phyloP scores from a whole-genome alignment of 2,113 vertebrate species.

The Crotalus helleri region DNA sequence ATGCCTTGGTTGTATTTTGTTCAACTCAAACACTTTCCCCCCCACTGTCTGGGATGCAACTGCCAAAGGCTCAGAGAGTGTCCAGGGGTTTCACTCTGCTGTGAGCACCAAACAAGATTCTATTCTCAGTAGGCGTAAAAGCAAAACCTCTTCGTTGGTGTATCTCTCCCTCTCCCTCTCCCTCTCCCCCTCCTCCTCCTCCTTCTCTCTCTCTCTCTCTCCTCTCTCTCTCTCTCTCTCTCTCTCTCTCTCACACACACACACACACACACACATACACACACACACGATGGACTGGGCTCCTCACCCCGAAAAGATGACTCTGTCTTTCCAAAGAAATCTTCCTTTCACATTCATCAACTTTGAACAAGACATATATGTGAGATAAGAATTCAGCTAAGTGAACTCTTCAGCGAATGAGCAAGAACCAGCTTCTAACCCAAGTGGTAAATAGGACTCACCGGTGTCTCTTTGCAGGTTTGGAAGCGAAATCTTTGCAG shows the following conservation, averaged over 20 bases:
- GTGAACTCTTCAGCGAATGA: too few species aligned
- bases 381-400: too few species aligned
- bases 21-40: too few species aligned
- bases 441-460: constrained; percentile 52
- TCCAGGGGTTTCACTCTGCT: neutral
- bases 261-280: neutral
- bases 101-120: too few species aligned
- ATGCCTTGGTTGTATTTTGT: neutral
- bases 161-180: too few species aligned
- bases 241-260: too few species aligned
- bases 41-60: neutral
- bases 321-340: neutral
- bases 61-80: neutral
- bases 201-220: too few species aligned
- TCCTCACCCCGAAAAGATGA: neutral
- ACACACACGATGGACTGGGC: neutral
- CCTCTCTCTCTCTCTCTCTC: too few species aligned
- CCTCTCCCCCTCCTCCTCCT: too few species aligned
- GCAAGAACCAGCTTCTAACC: neutral
- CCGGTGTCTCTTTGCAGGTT: constrained; percentile 76
- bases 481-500: constrained; percentile 75
- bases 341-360: neutral
- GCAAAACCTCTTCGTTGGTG: neutral
- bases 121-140: neutral
- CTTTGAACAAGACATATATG: neutral